Evolutionary conservation across 2,888 invertebrate genomes (phyloP).

Genomic region (Sinotaia quadrata): DNA sequence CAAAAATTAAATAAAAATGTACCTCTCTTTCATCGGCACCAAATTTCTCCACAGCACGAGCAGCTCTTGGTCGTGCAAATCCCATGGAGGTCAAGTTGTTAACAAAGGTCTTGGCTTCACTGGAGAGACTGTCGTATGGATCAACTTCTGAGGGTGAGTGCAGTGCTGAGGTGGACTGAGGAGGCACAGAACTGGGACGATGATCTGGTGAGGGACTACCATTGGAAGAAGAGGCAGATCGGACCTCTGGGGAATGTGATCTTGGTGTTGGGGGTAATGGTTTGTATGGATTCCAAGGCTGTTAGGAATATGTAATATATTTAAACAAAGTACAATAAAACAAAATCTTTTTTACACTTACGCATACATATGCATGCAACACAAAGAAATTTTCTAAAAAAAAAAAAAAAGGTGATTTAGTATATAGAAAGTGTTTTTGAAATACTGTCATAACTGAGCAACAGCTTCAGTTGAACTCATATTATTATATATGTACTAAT

Average conservation of each 20-base stretch:
- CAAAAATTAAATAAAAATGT: constrained; percentile 41
- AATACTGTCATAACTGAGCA: no score
- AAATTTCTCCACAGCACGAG: constrained; percentile 83
- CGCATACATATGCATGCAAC: no score
- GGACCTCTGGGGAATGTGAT: constrained; percentile 6
- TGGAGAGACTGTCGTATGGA: constrained; percentile 72
- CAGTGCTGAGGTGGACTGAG: constrained; percentile 17
- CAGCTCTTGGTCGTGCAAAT: constrained; percentile 85
- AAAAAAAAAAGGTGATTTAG: no score
- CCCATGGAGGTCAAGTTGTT: constrained; percentile 89
- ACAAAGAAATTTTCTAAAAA: no score
- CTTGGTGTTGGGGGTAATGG: constrained; percentile 50
- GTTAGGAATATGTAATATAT: constrained; percentile 24
- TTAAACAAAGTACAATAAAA: no score
- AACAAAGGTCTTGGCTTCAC: constrained; percentile 79
- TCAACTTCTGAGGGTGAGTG: constrained; percentile 42
- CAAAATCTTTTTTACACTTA: no score
- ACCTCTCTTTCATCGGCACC: constrained; percentile 91
- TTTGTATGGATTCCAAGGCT: constrained; percentile 58
- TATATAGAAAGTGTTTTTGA: no score
- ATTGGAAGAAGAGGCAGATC: constrained; percentile 19
- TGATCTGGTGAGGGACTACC: constrained; percentile 28
- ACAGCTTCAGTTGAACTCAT: no score
- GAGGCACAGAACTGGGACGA: constrained; percentile 19
- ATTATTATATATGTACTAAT: no score